Evolutionary conservation across 1,140 invertebrate genomes (phyloP), one percentile per base, ranked within the genome.

Genomic region (Nebria ingens): DNA sequence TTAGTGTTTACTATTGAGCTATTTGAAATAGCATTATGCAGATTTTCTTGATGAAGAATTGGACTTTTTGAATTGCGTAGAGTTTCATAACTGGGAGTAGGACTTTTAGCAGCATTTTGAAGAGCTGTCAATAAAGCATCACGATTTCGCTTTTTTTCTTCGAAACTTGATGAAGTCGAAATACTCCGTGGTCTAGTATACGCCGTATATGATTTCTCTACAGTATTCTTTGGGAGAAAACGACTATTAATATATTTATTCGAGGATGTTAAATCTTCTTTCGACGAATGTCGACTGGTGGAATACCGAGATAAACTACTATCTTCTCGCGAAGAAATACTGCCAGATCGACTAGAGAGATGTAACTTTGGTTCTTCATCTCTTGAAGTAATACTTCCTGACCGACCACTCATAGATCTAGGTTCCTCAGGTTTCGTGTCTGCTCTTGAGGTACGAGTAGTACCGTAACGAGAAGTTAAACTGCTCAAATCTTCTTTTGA

Each of bases 231-330:
- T 3, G 69, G 69, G 17, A 71, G 51, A 55, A 71, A 71, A 45
- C 69, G 54, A 58, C 69, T 71, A 4, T 58, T 69, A 13, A 71
- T 67, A 54, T 68, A 71, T 59, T 68, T 69, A 52, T 66, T 65
- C n/a, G 62, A 61, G 1, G 56, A 55, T 19, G 60, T 56, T 19
- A 66, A 19, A 53, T 69, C 65, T 57, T 68, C 66, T 38, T 61
- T 59, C 9, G 67, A 65, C 3, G 62, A 52, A 3, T 62, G 51
- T 49, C 58, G 52, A 51, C 55, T 58, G n/a, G 58, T 19, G 11
- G 55, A 45, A 45, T 45, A 45, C 15, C 15, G 9, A 9, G 40
- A 17, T 12, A 45, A 17, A 45, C 6, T 45, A 45, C 57, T 55
- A 19, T 42, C 19, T 40, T 53, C 51, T 49, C 51, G 21, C 6